Conservation (phyloP, 2,888 invertebrate species). For the Phania funesta region DNA sequence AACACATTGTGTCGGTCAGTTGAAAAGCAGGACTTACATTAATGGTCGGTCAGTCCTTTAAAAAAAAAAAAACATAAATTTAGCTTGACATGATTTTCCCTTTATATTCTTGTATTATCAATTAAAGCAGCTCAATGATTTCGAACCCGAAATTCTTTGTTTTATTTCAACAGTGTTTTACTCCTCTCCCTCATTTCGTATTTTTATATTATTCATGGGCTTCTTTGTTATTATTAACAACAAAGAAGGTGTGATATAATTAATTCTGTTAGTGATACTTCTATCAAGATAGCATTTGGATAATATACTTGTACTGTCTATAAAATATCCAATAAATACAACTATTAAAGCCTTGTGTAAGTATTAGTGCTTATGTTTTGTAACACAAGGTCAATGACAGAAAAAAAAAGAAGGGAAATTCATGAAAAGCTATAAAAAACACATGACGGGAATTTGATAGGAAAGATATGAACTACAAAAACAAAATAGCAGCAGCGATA, state of each 20-base stretch:
- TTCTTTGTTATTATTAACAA: conserved; percentile 28
- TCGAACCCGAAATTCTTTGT: conserved; percentile 8
- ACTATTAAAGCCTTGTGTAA: background rate
- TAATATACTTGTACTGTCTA: background rate
- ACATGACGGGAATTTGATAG: conserved; percentile 40
- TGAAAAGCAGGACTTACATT: background rate
- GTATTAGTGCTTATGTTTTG: background rate
- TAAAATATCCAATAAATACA: conserved; percentile 2
- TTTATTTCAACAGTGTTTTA: background rate
- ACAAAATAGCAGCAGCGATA: no score
- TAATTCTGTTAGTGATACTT: conserved; percentile 36
- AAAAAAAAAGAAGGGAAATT: background rate
- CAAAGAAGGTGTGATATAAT: conserved; percentile 43
- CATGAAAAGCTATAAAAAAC: no score
- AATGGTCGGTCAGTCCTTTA: background rate
- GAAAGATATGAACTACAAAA: no score
- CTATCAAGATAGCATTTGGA: conserved; percentile 35
- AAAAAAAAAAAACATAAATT: background rate
- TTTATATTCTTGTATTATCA: background rate
- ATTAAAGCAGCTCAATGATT: background rate
- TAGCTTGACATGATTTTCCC: background rate
- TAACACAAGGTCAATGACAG: conserved; percentile 33
- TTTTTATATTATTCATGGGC: conserved; percentile 32
- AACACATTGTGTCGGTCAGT: background rate
- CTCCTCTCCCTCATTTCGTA: background rate